These are phyloP conservation scores for Thunnus albacares DNA, from an alignment of 2,797 vertebrate genomes.

Conservation along the genomic window DNA sequence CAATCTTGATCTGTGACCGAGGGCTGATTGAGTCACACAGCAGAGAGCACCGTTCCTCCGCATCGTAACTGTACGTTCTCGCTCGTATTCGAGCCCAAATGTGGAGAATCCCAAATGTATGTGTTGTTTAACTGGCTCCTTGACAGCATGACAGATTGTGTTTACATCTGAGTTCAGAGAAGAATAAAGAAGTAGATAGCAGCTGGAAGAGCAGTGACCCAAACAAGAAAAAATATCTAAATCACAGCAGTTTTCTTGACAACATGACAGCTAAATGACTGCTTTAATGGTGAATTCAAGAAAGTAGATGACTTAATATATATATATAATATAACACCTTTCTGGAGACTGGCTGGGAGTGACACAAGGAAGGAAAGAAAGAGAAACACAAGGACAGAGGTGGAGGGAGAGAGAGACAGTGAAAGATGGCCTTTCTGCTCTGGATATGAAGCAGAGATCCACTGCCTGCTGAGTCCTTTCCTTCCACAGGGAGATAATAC, in stretches of 20 bases:
- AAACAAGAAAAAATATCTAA: neutral
- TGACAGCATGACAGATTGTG: conserved; percentile 48
- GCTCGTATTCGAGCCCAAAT: neutral
- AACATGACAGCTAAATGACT: conserved; percentile 33
- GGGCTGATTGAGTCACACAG: neutral
- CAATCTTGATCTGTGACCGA: conserved; percentile 16
- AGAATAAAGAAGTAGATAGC: conserved; percentile 26
- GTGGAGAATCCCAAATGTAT: conserved; percentile 18
- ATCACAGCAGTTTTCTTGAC: conserved; percentile 12
- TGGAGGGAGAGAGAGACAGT: conserved; percentile 23
- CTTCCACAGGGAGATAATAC: conserved; percentile 69
- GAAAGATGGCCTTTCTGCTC: conserved; percentile 47
- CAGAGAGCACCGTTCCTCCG: neutral
- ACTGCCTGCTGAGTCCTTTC: conserved; percentile 52
- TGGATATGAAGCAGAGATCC: conserved; percentile 46
- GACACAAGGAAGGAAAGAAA: conserved; percentile 41
- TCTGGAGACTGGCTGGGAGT: conserved; percentile 30
- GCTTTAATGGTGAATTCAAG: conserved; percentile 21
- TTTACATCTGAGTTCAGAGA: conserved; percentile 28
- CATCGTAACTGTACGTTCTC: neutral
- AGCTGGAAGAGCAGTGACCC: conserved; percentile 15
- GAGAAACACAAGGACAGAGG: conserved; percentile 52
- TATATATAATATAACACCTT: conserved; percentile 42
- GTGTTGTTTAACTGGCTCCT: conserved; percentile 37
- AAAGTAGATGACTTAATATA: conserved; percentile 48